Percentiles rank a stretch among this genome's conserved stretches.
These are phyloP conservation scores for Peromyscus attwateri DNA, from an alignment of 2,797 vertebrate species.

Conservation along the genomic window DNA sequence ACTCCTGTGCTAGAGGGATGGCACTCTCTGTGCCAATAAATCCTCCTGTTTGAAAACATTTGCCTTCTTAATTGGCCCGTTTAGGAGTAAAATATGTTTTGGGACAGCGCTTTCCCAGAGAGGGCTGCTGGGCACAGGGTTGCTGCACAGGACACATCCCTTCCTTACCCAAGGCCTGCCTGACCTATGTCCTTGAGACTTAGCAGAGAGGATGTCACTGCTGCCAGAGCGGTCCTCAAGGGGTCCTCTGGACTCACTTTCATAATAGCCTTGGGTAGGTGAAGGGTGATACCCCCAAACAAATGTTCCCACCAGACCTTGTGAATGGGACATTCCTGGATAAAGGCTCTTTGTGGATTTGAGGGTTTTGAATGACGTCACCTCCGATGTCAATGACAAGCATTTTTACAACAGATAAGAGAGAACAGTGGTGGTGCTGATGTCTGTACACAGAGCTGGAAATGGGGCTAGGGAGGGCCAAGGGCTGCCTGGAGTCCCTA, in stretches of 20 bases:
- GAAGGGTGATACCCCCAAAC: background rate
- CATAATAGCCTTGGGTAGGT: background rate
- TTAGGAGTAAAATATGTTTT: constrained; percentile 89
- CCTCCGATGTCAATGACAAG: background rate
- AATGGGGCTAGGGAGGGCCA: background rate
- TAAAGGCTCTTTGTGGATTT: constrained; percentile 18
- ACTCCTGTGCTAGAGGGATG: constrained; percentile 86
- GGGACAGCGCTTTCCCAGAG: constrained; percentile 81
- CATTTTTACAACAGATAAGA: background rate
- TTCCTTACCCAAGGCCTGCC: background rate
- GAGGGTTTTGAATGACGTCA: background rate
- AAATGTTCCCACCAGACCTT: background rate
- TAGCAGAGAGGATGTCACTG: background rate
- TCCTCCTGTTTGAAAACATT: constrained; percentile 90
- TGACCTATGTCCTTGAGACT: background rate
- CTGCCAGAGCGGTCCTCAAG: background rate
- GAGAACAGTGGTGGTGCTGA: background rate
- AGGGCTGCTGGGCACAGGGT: background rate
- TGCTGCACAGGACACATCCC: no score
- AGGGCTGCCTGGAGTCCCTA: background rate
- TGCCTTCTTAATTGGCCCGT: constrained; percentile 89
- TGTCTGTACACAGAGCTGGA: background rate
- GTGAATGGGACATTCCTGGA: background rate
- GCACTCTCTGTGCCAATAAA: constrained; percentile 88
- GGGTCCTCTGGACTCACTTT: background rate